Percentiles rank a stretch among this genome's conserved stretches.
Evolutionary conservation across 2,888 invertebrate species (phyloP).

Genomic region (Hydrotaea diabolus): DNA sequence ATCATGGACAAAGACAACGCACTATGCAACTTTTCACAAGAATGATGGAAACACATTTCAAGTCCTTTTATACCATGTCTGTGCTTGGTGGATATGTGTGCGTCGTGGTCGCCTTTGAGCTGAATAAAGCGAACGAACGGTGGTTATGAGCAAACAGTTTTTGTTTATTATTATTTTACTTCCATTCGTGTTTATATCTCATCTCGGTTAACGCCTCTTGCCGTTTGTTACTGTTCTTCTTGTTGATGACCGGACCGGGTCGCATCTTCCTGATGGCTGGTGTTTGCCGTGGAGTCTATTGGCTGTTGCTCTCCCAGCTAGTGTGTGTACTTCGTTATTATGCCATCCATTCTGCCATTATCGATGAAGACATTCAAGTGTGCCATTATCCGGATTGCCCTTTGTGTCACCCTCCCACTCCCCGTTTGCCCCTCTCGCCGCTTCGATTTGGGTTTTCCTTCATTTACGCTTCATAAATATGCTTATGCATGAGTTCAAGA

Average conservation of each 20-base stretch:
- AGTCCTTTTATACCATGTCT: slow-evolving; percentile 6
- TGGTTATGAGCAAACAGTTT: slow-evolving; percentile 22
- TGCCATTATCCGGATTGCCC: not conserved
- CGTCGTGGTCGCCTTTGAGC: not conserved
- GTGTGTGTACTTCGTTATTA: slow-evolving; percentile 1
- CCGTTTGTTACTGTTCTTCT: not conserved
- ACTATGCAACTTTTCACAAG: slow-evolving; percentile 8
- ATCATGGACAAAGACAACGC: not conserved
- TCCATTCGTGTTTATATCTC: slow-evolving; percentile 28
- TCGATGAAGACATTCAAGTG: slow-evolving; percentile 33
- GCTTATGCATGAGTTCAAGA: slow-evolving; percentile 40
- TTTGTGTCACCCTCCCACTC: too few relatives aligned
- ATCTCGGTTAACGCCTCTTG: slow-evolving; percentile 27
- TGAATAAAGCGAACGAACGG: not conserved
- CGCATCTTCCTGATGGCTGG: not conserved
- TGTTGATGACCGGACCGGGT: not conserved
- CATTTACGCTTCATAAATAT: slow-evolving; percentile 35
- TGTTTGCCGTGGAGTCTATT: not conserved
- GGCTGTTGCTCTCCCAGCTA: not conserved
- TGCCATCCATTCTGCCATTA: slow-evolving; percentile 16
- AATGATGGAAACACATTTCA: slow-evolving; percentile 16
- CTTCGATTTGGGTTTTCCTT: not conserved
- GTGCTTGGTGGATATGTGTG: not conserved
- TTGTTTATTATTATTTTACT: slow-evolving; percentile 35
- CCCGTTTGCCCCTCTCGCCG: not conserved